Evolutionary conservation across 2,113 vertebrate genomes (phyloP).

Genomic region (Polypterus senegalus): DNA sequence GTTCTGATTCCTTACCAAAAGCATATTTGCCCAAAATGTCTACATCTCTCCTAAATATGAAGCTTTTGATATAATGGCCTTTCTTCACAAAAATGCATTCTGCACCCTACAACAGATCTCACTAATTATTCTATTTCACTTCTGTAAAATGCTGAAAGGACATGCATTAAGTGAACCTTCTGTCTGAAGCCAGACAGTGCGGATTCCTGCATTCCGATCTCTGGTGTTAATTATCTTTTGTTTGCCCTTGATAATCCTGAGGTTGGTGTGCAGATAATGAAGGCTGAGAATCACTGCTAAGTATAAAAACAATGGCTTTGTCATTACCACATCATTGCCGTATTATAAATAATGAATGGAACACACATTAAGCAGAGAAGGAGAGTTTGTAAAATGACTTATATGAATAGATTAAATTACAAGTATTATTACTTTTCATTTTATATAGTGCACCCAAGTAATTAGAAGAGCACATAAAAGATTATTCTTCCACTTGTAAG

Average conservation of each 20-base stretch:
- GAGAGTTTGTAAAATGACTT: slow-evolving; percentile 93
- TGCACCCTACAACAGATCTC: slow-evolving; percentile 27
- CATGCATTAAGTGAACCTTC: slow-evolving; percentile 51
- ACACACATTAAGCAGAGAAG: slow-evolving; percentile 77
- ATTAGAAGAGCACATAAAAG: slow-evolving; percentile 82
- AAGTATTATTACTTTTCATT: slow-evolving; percentile 95
- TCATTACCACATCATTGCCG: slow-evolving; percentile 92
- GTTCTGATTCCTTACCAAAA: too few species aligned
- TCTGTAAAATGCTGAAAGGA: slow-evolving; percentile 47
- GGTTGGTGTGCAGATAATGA: slow-evolving; percentile 80
- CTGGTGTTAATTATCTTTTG: slow-evolving; percentile 97
- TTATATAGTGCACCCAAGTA: slow-evolving; percentile 92
- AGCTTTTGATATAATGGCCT: too few species aligned
- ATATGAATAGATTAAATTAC: slow-evolving; percentile 97
- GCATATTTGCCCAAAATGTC: too few species aligned
- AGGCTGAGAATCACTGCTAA: slow-evolving; percentile 81
- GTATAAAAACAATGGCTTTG: slow-evolving; percentile 87
- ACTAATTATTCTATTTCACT: slow-evolving; percentile 55
- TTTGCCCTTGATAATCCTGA: slow-evolving; percentile 93
- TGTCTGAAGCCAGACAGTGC: slow-evolving; percentile 51
- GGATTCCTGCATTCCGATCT: slow-evolving; percentile 41
- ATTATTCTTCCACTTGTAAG: slow-evolving; percentile 63
- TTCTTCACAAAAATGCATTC: slow-evolving; percentile 21
- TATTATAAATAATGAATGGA: slow-evolving; percentile 96
- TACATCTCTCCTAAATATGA: too few species aligned